Percentiles rank a stretch among this genome's conserved stretches.
phyloP scores from a whole-genome alignment of 2,888 invertebrate species.

The Busseola fusca region DNA sequence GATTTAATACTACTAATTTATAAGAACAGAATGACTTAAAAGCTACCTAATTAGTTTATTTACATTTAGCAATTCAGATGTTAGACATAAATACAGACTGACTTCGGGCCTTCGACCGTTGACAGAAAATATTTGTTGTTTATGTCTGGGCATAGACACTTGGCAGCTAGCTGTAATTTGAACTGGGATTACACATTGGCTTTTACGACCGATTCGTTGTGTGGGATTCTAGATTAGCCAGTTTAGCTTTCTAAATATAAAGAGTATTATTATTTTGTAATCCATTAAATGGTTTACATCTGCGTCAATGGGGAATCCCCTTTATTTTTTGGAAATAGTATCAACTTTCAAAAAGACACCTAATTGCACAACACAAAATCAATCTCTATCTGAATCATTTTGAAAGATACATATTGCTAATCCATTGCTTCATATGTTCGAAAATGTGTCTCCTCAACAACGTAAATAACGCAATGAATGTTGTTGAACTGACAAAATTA shows the following conservation, averaged over 20 bases:
- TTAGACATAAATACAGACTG: neutral
- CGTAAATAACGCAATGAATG: too few species aligned
- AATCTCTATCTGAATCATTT: too few species aligned
- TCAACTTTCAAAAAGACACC: neutral
- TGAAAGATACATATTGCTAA: too few species aligned
- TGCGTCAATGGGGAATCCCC: constrained; percentile 7
- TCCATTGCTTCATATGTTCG: too few species aligned
- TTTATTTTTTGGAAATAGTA: neutral
- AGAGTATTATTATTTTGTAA: neutral
- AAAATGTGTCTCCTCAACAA: too few species aligned
- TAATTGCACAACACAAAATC: too few species aligned
- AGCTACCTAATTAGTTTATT: neutral
- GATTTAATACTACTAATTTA: neutral
- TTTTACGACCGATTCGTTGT: constrained; percentile 30
- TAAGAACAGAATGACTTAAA: neutral
- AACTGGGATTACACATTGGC: constrained; percentile 29
- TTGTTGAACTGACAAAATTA: too few species aligned
- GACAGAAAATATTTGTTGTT: constrained; percentile 48
- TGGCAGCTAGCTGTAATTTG: constrained; percentile 47
- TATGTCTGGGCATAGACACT: constrained; percentile 36
- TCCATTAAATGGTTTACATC: constrained; percentile 14
- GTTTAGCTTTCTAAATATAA: neutral
- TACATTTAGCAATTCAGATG: constrained; percentile 2
- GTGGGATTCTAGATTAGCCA: constrained; percentile 7
- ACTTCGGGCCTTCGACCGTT: constrained; percentile 9